Base-by-base conservation (phyloP, 2,888 invertebrate genomes). In the Ornithoptera alexandrae region DNA sequence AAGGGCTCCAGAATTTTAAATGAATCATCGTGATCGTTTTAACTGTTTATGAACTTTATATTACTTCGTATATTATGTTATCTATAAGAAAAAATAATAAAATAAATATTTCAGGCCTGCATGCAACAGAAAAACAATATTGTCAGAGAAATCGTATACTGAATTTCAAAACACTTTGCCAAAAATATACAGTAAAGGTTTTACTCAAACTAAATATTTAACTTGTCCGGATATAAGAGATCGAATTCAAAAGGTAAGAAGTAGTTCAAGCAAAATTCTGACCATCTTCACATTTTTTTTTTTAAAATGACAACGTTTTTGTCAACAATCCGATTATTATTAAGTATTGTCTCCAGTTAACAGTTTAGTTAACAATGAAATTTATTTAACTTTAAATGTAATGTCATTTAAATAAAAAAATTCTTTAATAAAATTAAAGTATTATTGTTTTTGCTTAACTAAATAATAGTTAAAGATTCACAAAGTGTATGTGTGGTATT, bases 181-280 rank as follows among this genome's bases (percentile, higher is more conserved):
- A n/a, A 65, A 62, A 62, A 69, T 69, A 18, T 56, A 62, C 6
- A 66, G 20, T 46, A 50, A 66, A 17, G 58, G 65, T 46, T 66
- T 69, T 22, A 46, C 56, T 20, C 15, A 57, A 69, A 65, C 65
- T 2, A 42, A 65, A 30, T 65, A 62, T 42, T 57, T 69, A 57
- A 42, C 30, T 6, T 7, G 58, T 24, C 10, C 58, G 20, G 65
- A 69, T 22, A 36, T 66, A 2, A 65, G 57, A 58, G 46, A 62
- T 12, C 42, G 69, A 50, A 24, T 69, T 10, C 57, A 46, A 58
- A 66, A 69, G 62, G 65, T 65, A 69, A 65, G 46, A 60, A 15
- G 4, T 6, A 39, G 18, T 60, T 60, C 3, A 59, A 8, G 15
- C 17, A 12, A 1, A 24, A 22, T 30, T 30, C 4, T 30, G 30